These are phyloP conservation scores for Paramormyrops kingsleyae DNA, from an alignment of 2,113 vertebrate genomes.

Conservation along the genomic window DNA sequence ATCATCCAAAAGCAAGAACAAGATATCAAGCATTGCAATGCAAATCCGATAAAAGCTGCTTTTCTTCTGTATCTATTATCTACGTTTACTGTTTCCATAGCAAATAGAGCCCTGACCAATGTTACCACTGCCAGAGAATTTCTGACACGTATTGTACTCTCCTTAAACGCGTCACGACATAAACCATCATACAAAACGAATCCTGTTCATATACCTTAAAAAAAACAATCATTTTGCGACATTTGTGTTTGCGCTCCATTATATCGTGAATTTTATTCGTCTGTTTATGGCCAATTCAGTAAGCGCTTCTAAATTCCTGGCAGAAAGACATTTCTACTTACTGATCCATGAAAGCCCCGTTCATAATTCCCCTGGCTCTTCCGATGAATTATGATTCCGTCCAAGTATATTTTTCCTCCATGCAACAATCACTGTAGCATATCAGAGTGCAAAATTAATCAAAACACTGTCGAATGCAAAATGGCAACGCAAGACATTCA, in stretches of 20 bases:
- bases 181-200: not conserved
- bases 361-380: slow-evolving; percentile 4
- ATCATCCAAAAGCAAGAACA: not conserved
- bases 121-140: not conserved
- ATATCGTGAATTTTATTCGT: not conserved
- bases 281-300: not conserved
- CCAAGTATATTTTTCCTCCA: not conserved
- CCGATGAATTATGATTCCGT: slow-evolving; percentile 4
- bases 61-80: not conserved
- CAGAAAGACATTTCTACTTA: slow-evolving; percentile 2
- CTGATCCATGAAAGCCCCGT: not conserved
- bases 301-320: not conserved
- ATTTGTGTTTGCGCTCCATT: not conserved
- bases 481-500: not conserved
- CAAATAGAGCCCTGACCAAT: not conserved
- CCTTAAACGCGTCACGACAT: not conserved
- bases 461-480: slow-evolving; percentile 12
- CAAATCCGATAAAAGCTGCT: not conserved
- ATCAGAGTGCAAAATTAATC: slow-evolving; percentile 10
- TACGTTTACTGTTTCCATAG: not conserved
- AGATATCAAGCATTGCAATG: not conserved
- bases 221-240: not conserved
- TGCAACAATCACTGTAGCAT: not conserved
- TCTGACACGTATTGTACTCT: not conserved
- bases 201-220: not conserved